Conservation (phyloP, 2,888 invertebrate genomes). For the Laothoe populi region DNA sequence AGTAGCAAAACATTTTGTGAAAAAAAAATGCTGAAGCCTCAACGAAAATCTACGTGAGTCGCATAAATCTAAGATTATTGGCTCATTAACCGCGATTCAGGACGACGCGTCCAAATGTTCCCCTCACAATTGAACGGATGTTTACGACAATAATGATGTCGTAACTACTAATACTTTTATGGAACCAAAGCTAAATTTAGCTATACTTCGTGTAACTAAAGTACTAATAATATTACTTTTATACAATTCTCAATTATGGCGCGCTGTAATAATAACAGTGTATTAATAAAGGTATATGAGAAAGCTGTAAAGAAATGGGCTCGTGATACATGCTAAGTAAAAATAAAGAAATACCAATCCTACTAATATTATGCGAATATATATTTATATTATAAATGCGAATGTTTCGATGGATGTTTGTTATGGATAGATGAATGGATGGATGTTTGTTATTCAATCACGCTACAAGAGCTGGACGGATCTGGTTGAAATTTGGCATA, state of each 20-base stretch:
- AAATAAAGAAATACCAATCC: too few species aligned
- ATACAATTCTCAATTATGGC: constrained; percentile 7
- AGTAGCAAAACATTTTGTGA: constrained; percentile 40
- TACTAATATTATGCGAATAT: too few species aligned
- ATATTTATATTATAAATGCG: too few species aligned
- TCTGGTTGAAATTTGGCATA: too few species aligned
- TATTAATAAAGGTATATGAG: constrained; percentile 3
- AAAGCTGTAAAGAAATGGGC: background rate
- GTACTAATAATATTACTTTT: constrained; percentile 12
- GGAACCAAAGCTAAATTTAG: constrained; percentile 8
- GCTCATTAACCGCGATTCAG: constrained; percentile 24
- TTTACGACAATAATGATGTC: constrained; percentile 17
- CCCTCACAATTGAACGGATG: constrained; percentile 21
- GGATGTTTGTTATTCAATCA: too few species aligned
- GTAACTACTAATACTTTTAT: constrained; percentile 6
- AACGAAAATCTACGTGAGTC: constrained; percentile 16
- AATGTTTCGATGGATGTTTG: too few species aligned
- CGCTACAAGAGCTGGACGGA: too few species aligned
- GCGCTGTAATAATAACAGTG: background rate
- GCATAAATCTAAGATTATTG: constrained; percentile 17
- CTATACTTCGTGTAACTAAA: background rate
- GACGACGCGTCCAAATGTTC: constrained; percentile 1
- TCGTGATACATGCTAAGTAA: background rate
- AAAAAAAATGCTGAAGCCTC: constrained; percentile 29
- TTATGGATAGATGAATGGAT: too few species aligned